Percentiles rank a stretch among this genome's conserved stretches.
Evolutionary conservation across 2,888 invertebrate species (phyloP).

Genomic region (Drosophila paranaensis): DNA sequence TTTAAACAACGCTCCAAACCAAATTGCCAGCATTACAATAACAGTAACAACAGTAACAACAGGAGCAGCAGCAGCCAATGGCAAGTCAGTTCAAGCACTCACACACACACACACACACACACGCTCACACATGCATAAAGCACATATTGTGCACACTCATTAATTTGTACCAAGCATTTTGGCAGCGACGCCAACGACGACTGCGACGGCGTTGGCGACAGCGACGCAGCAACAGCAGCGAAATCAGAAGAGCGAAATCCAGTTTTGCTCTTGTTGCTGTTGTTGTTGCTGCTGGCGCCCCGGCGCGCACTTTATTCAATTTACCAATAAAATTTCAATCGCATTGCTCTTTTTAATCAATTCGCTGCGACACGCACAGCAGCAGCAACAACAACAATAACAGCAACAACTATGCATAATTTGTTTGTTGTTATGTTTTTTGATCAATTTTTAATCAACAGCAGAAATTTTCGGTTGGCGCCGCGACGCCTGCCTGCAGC

Average conservation of each 20-base stretch:
- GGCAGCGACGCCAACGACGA: constrained; percentile 42
- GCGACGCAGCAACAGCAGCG: constrained; percentile 16
- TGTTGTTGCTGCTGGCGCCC: constrained; percentile 44
- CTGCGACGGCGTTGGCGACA: constrained; percentile 26
- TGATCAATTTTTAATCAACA: constrained; percentile 77
- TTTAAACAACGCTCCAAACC: constrained; percentile 19
- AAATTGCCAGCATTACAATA: constrained; percentile 14
- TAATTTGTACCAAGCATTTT: constrained; percentile 52
- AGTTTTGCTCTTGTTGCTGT: constrained; percentile 52
- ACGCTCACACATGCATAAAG: not conserved
- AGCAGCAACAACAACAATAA: constrained; percentile 9
- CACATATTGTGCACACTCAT: constrained; percentile 39
- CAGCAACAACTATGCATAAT: constrained; percentile 61
- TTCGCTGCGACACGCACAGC: constrained; percentile 65
- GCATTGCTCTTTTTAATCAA: constrained; percentile 83
- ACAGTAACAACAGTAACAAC: not conserved
- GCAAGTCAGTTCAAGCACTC: constrained; percentile 13
- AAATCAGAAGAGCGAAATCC: constrained; percentile 31
- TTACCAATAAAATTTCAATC: constrained; percentile 84
- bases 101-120: not conserved
- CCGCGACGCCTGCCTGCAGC: constrained; percentile 33
- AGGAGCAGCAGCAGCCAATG: constrained; percentile 33
- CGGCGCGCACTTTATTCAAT: constrained; percentile 81
- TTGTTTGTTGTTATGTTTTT: constrained; percentile 72
- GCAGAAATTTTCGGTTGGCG: constrained; percentile 41